phyloP scores from a whole-genome alignment of 2,797 vertebrate genomes.

The Gobionotothen gibberifrons region DNA sequence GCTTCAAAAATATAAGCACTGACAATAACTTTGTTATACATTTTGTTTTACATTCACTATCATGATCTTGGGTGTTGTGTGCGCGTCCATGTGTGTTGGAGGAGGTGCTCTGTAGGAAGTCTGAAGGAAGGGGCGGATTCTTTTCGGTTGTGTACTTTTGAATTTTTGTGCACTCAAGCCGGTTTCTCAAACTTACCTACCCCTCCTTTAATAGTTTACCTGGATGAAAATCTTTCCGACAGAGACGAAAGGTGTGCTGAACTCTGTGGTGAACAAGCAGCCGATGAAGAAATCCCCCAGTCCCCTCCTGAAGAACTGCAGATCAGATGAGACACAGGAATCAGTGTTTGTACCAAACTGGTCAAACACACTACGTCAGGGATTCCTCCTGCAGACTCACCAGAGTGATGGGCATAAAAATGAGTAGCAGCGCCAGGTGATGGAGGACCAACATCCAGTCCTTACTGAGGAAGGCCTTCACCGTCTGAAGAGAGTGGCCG shows the following conservation, averaged over 20 bases:
- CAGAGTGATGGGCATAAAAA: conserved; percentile 88
- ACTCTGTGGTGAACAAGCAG: conserved; percentile 89
- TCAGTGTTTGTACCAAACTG: background rate
- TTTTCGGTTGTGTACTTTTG: too few relatives aligned
- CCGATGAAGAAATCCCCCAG: conserved; percentile 92
- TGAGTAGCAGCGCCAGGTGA: conserved; percentile 84
- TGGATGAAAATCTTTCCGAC: conserved; percentile 90
- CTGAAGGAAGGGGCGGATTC: too few relatives aligned
- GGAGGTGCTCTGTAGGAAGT: too few relatives aligned
- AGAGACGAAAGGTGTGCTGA: conserved; percentile 90
- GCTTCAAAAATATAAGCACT: too few relatives aligned
- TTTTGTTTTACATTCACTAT: too few relatives aligned
- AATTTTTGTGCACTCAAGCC: too few relatives aligned
- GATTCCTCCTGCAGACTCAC: conserved; percentile 69
- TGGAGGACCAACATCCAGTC: conserved; percentile 89
- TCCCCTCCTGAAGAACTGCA: conserved; percentile 87
- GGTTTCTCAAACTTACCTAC: too few relatives aligned
- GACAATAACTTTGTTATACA: too few relatives aligned
- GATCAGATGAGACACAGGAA: background rate
- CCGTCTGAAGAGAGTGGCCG: conserved; percentile 70
- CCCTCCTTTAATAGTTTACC: conserved; percentile 81
- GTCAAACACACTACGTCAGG: conserved; percentile 44
- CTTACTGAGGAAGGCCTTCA: conserved; percentile 84
- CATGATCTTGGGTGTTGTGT: too few relatives aligned
- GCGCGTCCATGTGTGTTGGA: too few relatives aligned